These are phyloP conservation scores for Lophius americanus DNA, from an alignment of 2,797 vertebrate species.

Conservation along the genomic window DNA sequence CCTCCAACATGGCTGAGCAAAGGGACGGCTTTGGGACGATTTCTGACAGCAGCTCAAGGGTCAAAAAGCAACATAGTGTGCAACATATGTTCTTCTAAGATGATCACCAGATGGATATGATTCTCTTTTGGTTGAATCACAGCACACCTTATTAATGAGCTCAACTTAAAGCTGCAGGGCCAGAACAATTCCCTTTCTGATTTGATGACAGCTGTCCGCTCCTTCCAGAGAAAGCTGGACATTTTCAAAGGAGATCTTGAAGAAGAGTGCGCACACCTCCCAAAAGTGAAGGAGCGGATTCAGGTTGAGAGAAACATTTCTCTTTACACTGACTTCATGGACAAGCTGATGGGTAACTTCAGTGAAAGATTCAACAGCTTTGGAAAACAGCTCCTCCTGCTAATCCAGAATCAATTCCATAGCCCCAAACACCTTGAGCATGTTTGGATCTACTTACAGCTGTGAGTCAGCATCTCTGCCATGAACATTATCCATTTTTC, in stretches of 20 bases:
- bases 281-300: slow-evolving; percentile 8
- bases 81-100: not conserved
- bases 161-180: not conserved
- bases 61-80: slow-evolving; percentile 1
- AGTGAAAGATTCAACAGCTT: not conserved
- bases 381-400: too few relatives aligned
- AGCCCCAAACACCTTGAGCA: too few relatives aligned
- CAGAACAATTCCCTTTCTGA: not conserved
- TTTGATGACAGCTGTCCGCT: not conserved
- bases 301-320: not conserved
- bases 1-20: slow-evolving; percentile 15
- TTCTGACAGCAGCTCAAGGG: not conserved
- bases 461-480: too few relatives aligned
- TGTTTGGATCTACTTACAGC: too few relatives aligned
- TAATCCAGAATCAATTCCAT: too few relatives aligned
- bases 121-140: not conserved
- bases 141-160: not conserved
- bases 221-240: slow-evolving; percentile 3
- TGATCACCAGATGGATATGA: not conserved
- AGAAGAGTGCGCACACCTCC: slow-evolving; percentile 1
- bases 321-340: not conserved
- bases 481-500: too few relatives aligned
- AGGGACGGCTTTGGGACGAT: not conserved
- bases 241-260: slow-evolving; percentile 13
- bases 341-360: slow-evolving; percentile 1